These are phyloP conservation scores for Hydrocynus forskahlii DNA, from an alignment of 2,797 vertebrate species.

Conservation along the genomic window DNA sequence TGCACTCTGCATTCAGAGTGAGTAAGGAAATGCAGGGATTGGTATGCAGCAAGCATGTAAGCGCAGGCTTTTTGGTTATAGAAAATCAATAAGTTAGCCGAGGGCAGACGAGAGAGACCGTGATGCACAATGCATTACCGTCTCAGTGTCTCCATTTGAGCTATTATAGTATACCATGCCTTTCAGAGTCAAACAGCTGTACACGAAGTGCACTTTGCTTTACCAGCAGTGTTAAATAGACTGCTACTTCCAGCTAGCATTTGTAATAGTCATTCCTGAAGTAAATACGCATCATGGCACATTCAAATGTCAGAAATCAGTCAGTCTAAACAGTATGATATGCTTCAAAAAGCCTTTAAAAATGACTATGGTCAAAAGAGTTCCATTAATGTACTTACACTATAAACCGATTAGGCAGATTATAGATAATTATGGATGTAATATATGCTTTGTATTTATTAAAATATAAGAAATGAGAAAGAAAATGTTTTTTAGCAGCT, in stretches of 20 bases:
- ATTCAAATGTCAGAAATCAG: background rate
- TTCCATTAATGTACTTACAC: too few relatives aligned
- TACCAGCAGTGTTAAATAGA: background rate
- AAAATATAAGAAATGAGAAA: too few relatives aligned
- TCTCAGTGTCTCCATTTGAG: constrained; percentile 22
- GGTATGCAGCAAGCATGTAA: constrained; percentile 12
- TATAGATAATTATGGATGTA: too few relatives aligned
- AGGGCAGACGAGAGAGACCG: constrained; percentile 7
- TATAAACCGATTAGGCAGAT: too few relatives aligned
- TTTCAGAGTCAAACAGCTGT: background rate
- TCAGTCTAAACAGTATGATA: too few relatives aligned
- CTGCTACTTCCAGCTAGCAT: background rate
- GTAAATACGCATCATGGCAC: too few relatives aligned
- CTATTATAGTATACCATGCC: constrained; percentile 10
- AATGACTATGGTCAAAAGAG: too few relatives aligned
- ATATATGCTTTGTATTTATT: too few relatives aligned
- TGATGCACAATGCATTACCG: constrained; percentile 15
- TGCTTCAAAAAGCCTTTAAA: too few relatives aligned
- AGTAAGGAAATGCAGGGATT: constrained; percentile 8
- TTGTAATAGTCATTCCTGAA: background rate
- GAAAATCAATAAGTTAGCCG: constrained; percentile 40
- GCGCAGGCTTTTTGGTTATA: constrained; percentile 25
- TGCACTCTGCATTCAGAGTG: background rate
- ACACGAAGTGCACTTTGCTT: background rate
- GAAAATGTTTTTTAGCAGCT: too few relatives aligned